Evolutionary conservation across 2,888 invertebrate species (phyloP).

Genomic region (Listrodromus nycthemerus): DNA sequence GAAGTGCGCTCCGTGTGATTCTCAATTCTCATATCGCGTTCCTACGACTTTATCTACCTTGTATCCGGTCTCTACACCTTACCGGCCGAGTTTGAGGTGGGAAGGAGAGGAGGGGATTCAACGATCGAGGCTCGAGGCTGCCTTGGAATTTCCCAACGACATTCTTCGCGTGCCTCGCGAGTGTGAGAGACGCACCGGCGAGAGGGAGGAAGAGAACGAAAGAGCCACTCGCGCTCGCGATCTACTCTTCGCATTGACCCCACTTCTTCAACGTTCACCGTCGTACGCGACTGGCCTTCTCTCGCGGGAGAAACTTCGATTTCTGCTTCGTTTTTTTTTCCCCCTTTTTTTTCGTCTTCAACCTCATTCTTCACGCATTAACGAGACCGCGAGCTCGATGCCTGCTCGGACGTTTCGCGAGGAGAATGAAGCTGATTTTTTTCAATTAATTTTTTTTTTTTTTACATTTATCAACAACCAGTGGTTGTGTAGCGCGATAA

Average conservation of each 20-base stretch:
- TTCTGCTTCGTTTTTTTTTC: slow-evolving; percentile 28
- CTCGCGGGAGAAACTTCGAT: slow-evolving; percentile 38
- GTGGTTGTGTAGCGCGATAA: not conserved
- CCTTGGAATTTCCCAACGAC: slow-evolving; percentile 75
- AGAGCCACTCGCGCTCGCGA: slow-evolving; percentile 36
- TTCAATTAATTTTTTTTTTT: not conserved
- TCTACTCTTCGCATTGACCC: slow-evolving; percentile 54
- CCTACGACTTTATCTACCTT: not conserved
- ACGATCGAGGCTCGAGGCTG: slow-evolving; percentile 50
- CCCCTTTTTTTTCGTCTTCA: slow-evolving; percentile 14
- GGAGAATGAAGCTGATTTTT: not conserved
- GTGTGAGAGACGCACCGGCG: slow-evolving; percentile 49
- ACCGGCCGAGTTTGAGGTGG: not conserved
- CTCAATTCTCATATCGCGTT: slow-evolving; percentile 34
- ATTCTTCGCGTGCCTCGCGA: slow-evolving; percentile 66
- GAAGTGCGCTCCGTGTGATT: not conserved
- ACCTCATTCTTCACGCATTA: slow-evolving; percentile 49
- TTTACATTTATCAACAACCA: not conserved
- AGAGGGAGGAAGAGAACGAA: slow-evolving; percentile 35
- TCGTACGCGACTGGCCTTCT: slow-evolving; percentile 48
- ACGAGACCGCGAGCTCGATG: slow-evolving; percentile 50
- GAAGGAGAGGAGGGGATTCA: slow-evolving; percentile 24
- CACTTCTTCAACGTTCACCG: slow-evolving; percentile 31
- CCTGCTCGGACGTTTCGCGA: slow-evolving; percentile 6
- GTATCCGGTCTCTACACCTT: slow-evolving; percentile 26